Conservation (phyloP, 1,140 invertebrate genomes). For the Euwallacea fornicatus region DNA sequence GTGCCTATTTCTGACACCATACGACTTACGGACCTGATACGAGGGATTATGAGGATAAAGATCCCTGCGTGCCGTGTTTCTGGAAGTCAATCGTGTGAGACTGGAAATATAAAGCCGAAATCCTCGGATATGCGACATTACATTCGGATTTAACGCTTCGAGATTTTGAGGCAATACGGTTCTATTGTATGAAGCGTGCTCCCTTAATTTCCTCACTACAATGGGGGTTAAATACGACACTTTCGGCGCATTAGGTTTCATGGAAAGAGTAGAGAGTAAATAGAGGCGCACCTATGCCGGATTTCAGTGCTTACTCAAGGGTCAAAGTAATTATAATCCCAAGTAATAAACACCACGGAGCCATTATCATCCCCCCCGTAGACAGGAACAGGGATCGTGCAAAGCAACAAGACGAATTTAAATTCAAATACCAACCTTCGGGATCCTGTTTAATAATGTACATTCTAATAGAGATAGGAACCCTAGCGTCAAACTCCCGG, state of each 20-base stretch:
- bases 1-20: slow-evolving; percentile 13
- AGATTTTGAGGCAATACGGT: neutral
- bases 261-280: neutral
- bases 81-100: slow-evolving; percentile 13
- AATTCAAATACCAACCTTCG: slow-evolving; percentile 11
- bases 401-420: slow-evolving; percentile 4
- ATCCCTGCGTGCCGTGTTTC: slow-evolving; percentile 10
- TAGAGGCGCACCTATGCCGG: too few relatives aligned
- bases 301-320: too few relatives aligned
- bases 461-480: slow-evolving; percentile 16
- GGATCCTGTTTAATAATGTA: slow-evolving; percentile 12
- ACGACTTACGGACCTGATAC: slow-evolving; percentile 12
- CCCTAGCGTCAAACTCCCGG: neutral
- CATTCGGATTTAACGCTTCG: slow-evolving; percentile 4
- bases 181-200: neutral
- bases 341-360: too few relatives aligned
- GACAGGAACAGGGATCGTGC: neutral
- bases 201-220: neutral
- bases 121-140: slow-evolving; percentile 12
- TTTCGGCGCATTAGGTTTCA: neutral
- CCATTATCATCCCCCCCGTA: too few relatives aligned
- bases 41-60: slow-evolving; percentile 7
- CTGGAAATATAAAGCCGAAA: slow-evolving; percentile 9
- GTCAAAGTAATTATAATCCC: too few relatives aligned
- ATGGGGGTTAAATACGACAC: neutral